Conservation (phyloP, 2,888 invertebrate genomes). For the Synergus gifuensis region DNA sequence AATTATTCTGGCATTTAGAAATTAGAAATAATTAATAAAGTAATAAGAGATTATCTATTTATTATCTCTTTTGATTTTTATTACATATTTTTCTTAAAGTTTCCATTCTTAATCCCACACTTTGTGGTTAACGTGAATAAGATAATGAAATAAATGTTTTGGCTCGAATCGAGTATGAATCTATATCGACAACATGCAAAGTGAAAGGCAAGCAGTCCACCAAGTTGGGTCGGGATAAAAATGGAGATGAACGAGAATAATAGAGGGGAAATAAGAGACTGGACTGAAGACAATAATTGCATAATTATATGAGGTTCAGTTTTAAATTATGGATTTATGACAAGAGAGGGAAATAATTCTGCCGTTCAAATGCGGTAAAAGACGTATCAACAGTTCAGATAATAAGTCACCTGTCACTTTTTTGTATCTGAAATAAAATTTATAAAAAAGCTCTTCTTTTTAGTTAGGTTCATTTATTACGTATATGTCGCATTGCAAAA, state of each 20-base stretch:
- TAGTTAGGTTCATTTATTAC: too few relatives aligned
- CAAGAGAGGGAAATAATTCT: too few relatives aligned
- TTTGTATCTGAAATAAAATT: too few relatives aligned
- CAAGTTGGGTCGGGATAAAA: slow-evolving; percentile 18
- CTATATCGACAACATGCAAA: slow-evolving; percentile 26
- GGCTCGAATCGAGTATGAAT: slow-evolving; percentile 18
- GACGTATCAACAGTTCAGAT: too few relatives aligned
- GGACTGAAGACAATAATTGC: neutral
- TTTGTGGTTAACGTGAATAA: neutral
- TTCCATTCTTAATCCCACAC: too few relatives aligned
- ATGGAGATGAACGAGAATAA: slow-evolving; percentile 24
- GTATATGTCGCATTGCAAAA: too few relatives aligned
- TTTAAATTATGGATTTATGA: too few relatives aligned
- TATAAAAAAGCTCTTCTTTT: too few relatives aligned
- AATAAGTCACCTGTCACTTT: too few relatives aligned
- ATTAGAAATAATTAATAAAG: slow-evolving; percentile 7
- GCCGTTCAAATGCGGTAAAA: too few relatives aligned
- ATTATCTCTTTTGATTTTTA: too few relatives aligned
- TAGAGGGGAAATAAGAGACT: slow-evolving; percentile 2
- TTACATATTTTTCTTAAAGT: too few relatives aligned
- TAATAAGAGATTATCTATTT: neutral
- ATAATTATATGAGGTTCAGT: neutral
- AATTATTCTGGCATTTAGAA: neutral
- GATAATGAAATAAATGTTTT: slow-evolving; percentile 9
- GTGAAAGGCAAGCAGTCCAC: slow-evolving; percentile 28